Conservation (phyloP, 2,888 invertebrate genomes). For the Leucania comma region DNA sequence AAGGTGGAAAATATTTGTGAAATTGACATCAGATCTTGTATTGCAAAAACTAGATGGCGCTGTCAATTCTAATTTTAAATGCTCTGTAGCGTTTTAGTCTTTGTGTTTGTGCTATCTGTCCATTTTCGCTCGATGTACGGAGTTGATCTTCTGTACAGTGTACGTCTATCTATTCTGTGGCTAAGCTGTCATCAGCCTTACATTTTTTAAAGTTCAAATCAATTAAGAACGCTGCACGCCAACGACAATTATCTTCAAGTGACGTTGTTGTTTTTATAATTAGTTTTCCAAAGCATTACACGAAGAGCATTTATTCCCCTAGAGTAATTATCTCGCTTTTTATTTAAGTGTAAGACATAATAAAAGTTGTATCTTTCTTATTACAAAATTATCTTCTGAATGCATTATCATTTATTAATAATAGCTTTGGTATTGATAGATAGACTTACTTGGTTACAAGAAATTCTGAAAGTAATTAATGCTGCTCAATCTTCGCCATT, state of each 20-base stretch:
- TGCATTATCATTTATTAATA: slow-evolving; percentile 18
- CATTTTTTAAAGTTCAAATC: slow-evolving; percentile 64
- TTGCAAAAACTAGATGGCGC: neutral
- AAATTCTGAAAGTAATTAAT: slow-evolving; percentile 38
- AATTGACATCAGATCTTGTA: neutral
- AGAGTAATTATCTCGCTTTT: slow-evolving; percentile 34
- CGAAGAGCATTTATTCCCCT: slow-evolving; percentile 14
- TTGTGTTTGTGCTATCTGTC: neutral
- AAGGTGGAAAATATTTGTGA: neutral
- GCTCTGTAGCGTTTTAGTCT: neutral
- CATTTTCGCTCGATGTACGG: neutral
- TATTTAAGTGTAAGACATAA: slow-evolving; percentile 41
- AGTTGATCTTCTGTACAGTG: neutral
- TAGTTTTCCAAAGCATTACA: slow-evolving; percentile 19
- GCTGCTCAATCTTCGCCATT: slow-evolving; percentile 35
- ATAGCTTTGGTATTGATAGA: slow-evolving; percentile 56
- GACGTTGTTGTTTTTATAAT: slow-evolving; percentile 21
- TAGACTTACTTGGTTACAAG: slow-evolving; percentile 49
- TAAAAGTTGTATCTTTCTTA: slow-evolving; percentile 54
- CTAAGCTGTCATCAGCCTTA: slow-evolving; percentile 50
- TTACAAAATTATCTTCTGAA: slow-evolving; percentile 29
- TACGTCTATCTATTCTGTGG: slow-evolving; percentile 18
- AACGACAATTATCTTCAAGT: slow-evolving; percentile 54
- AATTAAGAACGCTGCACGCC: slow-evolving; percentile 71
- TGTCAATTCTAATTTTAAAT: neutral